Base-by-base conservation (phyloP, 2,888 invertebrate species). In the Lypha dubia region DNA sequence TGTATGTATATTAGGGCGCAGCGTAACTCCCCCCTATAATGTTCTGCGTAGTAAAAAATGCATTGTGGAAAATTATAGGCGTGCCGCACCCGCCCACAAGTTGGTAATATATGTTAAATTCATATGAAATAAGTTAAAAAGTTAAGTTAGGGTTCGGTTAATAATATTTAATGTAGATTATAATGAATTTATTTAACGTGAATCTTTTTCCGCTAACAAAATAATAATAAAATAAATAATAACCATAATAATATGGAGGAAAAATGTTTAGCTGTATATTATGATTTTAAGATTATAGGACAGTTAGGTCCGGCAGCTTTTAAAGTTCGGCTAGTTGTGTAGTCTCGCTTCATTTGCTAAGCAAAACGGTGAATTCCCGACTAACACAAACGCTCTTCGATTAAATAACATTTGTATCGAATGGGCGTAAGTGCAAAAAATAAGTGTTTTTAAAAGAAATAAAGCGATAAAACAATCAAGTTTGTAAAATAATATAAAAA, bases 401-500 rank as follows among this genome's bases (percentile, higher is more conserved):
- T 49, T 49, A 49, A 49, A 49, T 17, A 49, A 49, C 17, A 49
- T 11, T 49, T 17, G n/a, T 49, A 49, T 49, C 46, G 46, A 49
- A 49, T 17, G 41, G 41, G 41, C 7, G 41, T 41, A 41, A 41
- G 7, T 41, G 7, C 41, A 41, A 41, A 41, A 41, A 41, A 41
- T 41, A 41, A 41, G 41, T 41, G 41, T 41, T 11, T 8, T 41
- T 41, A 41, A 41, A 41, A 41, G 41, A 41, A 41, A 41, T 41
- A 41, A 41, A 41, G 22, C 17, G 44, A 63, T 63, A 63, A 41
- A 63, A 22, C 63, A 11, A 46, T 49, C n/a, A 46, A 65, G 49
- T 49, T 65, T 49, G 44, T 65, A 49, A 49, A 22, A 49, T 49
- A 60, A 17, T 60, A 32, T 60, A 15, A 32, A 9, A 49, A 49